Evolutionary conservation across 2,888 invertebrate genomes (phyloP).

Genomic region (Terebella lapidaria): DNA sequence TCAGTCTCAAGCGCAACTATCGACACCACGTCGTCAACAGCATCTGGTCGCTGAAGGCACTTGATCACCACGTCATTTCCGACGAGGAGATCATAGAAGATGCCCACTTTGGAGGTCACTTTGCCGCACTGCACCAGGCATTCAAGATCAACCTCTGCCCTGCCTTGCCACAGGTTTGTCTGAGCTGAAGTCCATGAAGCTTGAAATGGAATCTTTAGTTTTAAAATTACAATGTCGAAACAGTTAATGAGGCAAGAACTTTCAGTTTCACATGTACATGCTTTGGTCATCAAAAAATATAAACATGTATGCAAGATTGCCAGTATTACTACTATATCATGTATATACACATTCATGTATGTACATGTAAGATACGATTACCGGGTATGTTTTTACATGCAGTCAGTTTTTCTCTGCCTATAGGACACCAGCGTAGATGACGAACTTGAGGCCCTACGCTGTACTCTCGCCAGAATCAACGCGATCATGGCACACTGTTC

Average conservation of each 20-base stretch:
- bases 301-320: background rate
- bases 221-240: too few species aligned
- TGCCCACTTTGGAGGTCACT: conserved; percentile 39
- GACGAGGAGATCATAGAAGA: conserved; percentile 54
- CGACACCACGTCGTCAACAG: conserved; percentile 52
- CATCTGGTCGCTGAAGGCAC: conserved; percentile 47
- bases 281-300: background rate
- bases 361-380: background rate
- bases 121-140: conserved; percentile 25
- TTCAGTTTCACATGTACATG: background rate
- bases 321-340: background rate
- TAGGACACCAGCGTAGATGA: background rate
- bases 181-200: conserved; percentile 20
- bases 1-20: conserved; percentile 48
- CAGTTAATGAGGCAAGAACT: too few species aligned
- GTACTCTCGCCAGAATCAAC: conserved; percentile 37
- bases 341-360: background rate
- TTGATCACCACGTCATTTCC: conserved; percentile 47
- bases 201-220: background rate
- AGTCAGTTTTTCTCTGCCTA: too few species aligned
- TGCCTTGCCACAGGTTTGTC: too few species aligned
- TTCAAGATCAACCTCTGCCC: conserved; percentile 38
- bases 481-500: conserved; percentile 42
- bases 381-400: conserved; percentile 11
- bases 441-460: too few species aligned